These are phyloP conservation scores for Lasioglossum albipes DNA, from an alignment of 1,140 invertebrate genomes.

Conservation along the genomic window DNA sequence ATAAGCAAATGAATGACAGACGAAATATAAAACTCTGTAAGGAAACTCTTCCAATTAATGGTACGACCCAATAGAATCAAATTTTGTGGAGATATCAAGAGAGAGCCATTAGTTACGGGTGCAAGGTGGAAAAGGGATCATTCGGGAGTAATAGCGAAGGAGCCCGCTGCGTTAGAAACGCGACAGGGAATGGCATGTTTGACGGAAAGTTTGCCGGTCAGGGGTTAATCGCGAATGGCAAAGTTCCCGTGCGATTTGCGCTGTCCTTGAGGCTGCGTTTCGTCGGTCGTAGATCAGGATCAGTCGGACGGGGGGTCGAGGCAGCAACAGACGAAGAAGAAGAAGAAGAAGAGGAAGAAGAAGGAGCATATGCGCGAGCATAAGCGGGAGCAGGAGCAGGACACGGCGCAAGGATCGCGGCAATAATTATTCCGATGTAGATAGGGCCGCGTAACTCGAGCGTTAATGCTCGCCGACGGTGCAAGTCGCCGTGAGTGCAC, in stretches of 20 bases:
- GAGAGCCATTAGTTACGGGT: too few relatives aligned
- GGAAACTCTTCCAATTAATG: too few relatives aligned
- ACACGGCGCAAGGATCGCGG: slow-evolving; percentile 48
- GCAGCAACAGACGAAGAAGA: too few relatives aligned
- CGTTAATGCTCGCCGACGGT: slow-evolving; percentile 71
- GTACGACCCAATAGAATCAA: too few relatives aligned
- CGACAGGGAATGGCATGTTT: background rate
- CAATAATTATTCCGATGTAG: slow-evolving; percentile 79
- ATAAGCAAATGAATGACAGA: too few relatives aligned
- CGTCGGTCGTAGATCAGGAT: slow-evolving; percentile 57
- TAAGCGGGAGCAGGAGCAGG: background rate
- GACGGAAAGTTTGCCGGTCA: background rate
- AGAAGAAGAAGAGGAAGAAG: too few relatives aligned
- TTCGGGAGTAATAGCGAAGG: too few relatives aligned
- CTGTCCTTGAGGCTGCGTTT: slow-evolving; percentile 46
- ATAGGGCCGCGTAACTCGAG: slow-evolving; percentile 76
- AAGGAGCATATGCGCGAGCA: too few relatives aligned
- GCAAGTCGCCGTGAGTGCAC: slow-evolving; percentile 36
- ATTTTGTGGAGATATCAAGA: too few relatives aligned
- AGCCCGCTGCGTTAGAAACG: background rate
- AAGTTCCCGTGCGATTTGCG: slow-evolving; percentile 6
- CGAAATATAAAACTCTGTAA: too few relatives aligned
- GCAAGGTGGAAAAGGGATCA: too few relatives aligned
- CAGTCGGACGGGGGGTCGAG: background rate
- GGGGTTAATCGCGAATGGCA: slow-evolving; percentile 19